phyloP scores from a whole-genome alignment of 2,888 invertebrate genomes.

The Liopterus haemorrhoidalis region DNA sequence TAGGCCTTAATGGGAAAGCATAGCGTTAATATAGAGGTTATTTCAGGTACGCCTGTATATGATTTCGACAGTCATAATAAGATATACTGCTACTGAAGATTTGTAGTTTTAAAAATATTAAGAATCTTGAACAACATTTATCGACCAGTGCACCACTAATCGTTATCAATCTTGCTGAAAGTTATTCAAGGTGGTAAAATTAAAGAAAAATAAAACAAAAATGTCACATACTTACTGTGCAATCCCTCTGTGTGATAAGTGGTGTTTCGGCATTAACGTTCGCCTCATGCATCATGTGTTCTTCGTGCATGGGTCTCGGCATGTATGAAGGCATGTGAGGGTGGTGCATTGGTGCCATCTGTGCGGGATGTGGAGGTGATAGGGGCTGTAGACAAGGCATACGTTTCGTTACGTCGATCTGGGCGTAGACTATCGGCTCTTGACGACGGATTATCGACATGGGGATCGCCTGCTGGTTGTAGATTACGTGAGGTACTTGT shows the following conservation, averaged over 20 bases:
- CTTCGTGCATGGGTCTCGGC: constrained; percentile 41
- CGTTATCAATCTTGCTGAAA: too few species aligned
- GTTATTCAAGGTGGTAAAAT: too few species aligned
- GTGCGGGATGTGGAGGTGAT: constrained; percentile 43
- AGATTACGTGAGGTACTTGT: constrained; percentile 45
- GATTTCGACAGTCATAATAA: too few species aligned
- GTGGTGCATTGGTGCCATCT: constrained; percentile 44
- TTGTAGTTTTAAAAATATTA: too few species aligned
- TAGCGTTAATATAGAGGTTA: too few species aligned
- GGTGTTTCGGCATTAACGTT: constrained; percentile 42
- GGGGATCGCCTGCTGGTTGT: constrained; percentile 44
- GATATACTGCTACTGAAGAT: too few species aligned
- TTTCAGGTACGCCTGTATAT: too few species aligned
- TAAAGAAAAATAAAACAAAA: too few species aligned
- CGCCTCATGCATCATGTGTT: constrained; percentile 38
- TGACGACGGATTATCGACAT: constrained; percentile 45
- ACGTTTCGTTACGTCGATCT: constrained; percentile 48
- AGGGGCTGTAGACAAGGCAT: constrained; percentile 38
- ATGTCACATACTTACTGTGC: too few species aligned
- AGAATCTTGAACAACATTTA: too few species aligned
- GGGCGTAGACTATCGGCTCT: constrained; percentile 53
- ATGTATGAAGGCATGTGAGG: constrained; percentile 41
- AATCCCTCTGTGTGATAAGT: constrained; percentile 36
- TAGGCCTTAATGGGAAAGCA: too few species aligned
- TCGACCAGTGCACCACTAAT: too few species aligned